Percentiles rank a stretch among this genome's conserved stretches.
Evolutionary conservation across 1,140 invertebrate species (phyloP).

Genomic region (Trichogramma pretiosum): DNA sequence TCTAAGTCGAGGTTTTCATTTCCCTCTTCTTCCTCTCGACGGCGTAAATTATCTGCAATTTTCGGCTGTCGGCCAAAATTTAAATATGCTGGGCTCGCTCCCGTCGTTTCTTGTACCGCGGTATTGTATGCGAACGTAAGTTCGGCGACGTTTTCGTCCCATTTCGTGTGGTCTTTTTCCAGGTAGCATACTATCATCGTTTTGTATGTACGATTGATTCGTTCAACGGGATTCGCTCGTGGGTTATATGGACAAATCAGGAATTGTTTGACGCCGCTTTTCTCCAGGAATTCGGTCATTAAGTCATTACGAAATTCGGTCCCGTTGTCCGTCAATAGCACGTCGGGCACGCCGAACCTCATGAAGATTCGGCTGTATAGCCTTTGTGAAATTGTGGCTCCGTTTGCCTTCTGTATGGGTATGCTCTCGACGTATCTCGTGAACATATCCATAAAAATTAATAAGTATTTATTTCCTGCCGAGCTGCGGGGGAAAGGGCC

Average conservation of each 20-base stretch:
- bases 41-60: not conserved
- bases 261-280: not conserved
- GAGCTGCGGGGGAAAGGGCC: not conserved
- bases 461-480: not conserved
- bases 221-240: constrained; percentile 3
- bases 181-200: constrained; percentile 19
- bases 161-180: not conserved
- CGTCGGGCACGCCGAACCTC: not conserved
- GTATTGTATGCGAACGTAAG: not conserved
- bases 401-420: not conserved
- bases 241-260: not conserved
- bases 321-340: not conserved
- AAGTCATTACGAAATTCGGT: not conserved
- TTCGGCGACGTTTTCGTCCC: not conserved
- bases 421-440: not conserved
- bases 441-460: not conserved
- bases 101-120: not conserved
- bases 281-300: not conserved
- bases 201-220: constrained; percentile 22
- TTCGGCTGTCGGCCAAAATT: not conserved
- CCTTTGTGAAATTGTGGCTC: not conserved
- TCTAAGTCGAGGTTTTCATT: not conserved
- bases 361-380: not conserved
- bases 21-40: not conserved
- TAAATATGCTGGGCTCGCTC: not conserved